phyloP scores from a whole-genome alignment of 2,113 vertebrate species.

The Pipa parva region DNA sequence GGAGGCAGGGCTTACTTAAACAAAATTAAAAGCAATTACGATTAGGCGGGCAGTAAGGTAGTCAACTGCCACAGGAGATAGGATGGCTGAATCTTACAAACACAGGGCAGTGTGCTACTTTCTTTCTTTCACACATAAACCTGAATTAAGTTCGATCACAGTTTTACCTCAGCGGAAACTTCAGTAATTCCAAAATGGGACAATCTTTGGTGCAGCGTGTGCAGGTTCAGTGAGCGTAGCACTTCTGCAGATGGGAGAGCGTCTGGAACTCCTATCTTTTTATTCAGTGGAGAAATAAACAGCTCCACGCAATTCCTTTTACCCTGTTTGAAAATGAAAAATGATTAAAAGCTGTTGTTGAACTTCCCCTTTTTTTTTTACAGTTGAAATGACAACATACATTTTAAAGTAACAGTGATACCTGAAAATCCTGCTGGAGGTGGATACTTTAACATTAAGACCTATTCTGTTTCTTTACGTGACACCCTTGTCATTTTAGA shows the following conservation, averaged over 20 bases:
- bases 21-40: too few species aligned
- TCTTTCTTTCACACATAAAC: background rate
- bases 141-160: background rate
- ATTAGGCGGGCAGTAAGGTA: too few species aligned
- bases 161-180: conserved; percentile 81
- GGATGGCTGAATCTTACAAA: background rate
- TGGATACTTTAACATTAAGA: too few species aligned
- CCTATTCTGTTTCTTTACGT: too few species aligned
- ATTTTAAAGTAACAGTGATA: too few species aligned
- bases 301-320: conserved; percentile 87
- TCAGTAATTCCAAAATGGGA: conserved; percentile 85
- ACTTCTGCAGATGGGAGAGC: conserved; percentile 80
- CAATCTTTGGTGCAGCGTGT: conserved; percentile 79
- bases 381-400: conserved; percentile 2
- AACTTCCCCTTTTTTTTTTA: conserved; percentile 20
- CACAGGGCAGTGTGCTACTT: too few species aligned
- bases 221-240: conserved; percentile 82
- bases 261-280: conserved; percentile 67
- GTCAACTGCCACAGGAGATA: too few species aligned
- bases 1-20: too few species aligned
- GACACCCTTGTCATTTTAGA: too few species aligned
- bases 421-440: too few species aligned
- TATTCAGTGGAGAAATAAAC: conserved; percentile 78
- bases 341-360: background rate
- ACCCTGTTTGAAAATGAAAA: conserved; percentile 58